Evolutionary conservation across 2,888 invertebrate species (phyloP).

Genomic region (Nomada goodeniana): DNA sequence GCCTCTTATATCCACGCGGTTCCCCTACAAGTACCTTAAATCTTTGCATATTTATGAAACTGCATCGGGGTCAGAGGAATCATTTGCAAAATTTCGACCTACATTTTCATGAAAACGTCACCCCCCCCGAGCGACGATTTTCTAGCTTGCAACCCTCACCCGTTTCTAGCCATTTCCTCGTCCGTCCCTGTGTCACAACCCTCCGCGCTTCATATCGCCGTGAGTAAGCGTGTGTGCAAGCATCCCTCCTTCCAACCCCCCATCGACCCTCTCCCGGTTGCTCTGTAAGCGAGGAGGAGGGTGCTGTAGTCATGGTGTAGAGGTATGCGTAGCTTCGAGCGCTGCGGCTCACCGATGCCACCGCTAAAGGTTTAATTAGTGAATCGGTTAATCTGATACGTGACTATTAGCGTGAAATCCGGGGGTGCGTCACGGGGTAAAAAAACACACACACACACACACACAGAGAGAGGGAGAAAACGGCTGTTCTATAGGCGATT

Average conservation of each 20-base stretch:
- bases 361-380: conserved; percentile 74
- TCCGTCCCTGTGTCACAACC: neutral
- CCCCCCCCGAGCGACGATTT: conserved; percentile 31
- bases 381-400: conserved; percentile 74
- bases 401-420: conserved; percentile 71
- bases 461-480: neutral
- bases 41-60: conserved; percentile 14
- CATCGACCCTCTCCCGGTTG: conserved; percentile 4
- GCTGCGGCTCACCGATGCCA: conserved; percentile 73
- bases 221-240: conserved; percentile 20
- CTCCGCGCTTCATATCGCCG: conserved; percentile 21
- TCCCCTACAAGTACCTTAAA: neutral
- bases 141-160: conserved; percentile 17
- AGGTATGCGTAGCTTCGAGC: conserved; percentile 72
- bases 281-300: neutral
- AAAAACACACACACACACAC: conserved; percentile 20
- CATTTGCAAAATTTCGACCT: conserved; percentile 44
- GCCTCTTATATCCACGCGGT: neutral
- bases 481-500: neutral
- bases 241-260: conserved; percentile 34
- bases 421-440: conserved; percentile 36
- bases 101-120: conserved; percentile 39
- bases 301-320: conserved; percentile 23
- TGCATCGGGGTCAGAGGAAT: conserved; percentile 6
- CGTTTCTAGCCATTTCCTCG: conserved; percentile 51